Evolutionary conservation across 2,888 invertebrate genomes (phyloP).

Genomic region (Baccha elongata): DNA sequence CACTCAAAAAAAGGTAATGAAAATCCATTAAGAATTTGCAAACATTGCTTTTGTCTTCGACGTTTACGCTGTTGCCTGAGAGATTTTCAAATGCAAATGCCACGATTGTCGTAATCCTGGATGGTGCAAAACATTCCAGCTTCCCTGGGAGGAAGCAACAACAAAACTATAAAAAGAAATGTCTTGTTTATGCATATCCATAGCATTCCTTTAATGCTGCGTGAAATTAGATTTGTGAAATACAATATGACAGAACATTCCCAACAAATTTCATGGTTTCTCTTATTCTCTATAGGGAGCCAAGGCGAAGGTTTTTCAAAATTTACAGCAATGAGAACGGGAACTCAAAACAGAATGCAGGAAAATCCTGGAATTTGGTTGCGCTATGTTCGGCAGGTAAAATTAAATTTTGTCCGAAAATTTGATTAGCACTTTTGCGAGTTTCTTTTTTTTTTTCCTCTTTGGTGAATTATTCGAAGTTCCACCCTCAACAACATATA

Average conservation of each 20-base stretch:
- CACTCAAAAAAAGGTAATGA: conserved; percentile 58
- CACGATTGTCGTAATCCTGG: conserved; percentile 62
- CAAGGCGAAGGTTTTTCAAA: conserved; percentile 28
- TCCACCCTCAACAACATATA: conserved; percentile 40
- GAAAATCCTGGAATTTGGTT: conserved; percentile 40
- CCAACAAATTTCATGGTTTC: conserved; percentile 37
- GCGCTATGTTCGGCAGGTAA: conserved; percentile 39
- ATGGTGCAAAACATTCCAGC: background rate
- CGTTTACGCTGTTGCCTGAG: conserved; percentile 38
- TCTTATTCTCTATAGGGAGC: conserved; percentile 38
- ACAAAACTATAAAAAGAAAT: conserved; percentile 4
- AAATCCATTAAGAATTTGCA: conserved; percentile 73
- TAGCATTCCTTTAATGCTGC: conserved; percentile 80
- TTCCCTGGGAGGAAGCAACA: conserved; percentile 29
- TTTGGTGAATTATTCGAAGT: background rate
- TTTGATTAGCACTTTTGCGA: conserved; percentile 50
- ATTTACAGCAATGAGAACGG: conserved; percentile 8
- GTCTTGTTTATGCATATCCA: conserved; percentile 45
- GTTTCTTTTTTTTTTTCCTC: conserved; percentile 6
- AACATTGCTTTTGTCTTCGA: conserved; percentile 69
- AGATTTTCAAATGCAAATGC: conserved; percentile 54
- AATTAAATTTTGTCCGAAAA: conserved; percentile 37
- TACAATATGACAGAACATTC: conserved; percentile 66
- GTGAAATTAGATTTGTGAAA: conserved; percentile 81
- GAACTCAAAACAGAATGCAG: conserved; percentile 28